Evolutionary conservation across 2,113 vertebrate species (phyloP), one percentile per base, ranked within the genome.

Genomic region (Egretta garzetta): DNA sequence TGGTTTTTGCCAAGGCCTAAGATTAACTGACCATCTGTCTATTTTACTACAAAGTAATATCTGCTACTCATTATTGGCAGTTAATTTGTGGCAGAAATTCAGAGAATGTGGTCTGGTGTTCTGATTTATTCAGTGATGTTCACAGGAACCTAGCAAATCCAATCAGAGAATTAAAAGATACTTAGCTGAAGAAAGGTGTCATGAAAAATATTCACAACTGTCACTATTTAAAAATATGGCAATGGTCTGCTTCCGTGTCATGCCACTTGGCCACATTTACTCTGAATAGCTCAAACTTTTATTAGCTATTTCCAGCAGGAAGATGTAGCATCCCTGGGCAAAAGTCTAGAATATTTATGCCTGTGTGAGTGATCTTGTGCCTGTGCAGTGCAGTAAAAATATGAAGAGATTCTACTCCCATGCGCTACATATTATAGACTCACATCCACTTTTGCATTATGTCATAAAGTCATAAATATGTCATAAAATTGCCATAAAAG

Each of bases 21-120:
- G 66, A 90, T 96, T 87, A 97, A 82, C 56, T 84, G 86, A 74
- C 86, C 91, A 94, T 96, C 90, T 96, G 93, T 71, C 86, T 94
- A 10, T 73, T 92, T 95, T 85, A 93, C 73, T 92, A 64, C 47
- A 79, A 72, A 81, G 47, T 47, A 76, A 14, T 84, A 50, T 81
- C 85, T 93, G 20, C 62, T 82, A 12, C 59, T 95, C 70, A 26
- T 88, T 82, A 88, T 32, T 86, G 94, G 66, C 58, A 85, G 73
- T 82, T 94, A 93, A 87, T 93, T 97, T 82, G 82, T 81, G 66
- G 86, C 86, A 93, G 62, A 89, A 91, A 68, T 73, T 76, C 58
- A 73, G 53, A 63, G 35, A 83, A 53, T 68, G 59, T 66, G 53
- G 14, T 53, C 41, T 96, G 62, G 19, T 73, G 17, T 80, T 90